Percentiles rank a stretch among this genome's conserved stretches.
phyloP scores from a whole-genome alignment of 1,140 invertebrate genomes.

The Papilio polyxenes region DNA sequence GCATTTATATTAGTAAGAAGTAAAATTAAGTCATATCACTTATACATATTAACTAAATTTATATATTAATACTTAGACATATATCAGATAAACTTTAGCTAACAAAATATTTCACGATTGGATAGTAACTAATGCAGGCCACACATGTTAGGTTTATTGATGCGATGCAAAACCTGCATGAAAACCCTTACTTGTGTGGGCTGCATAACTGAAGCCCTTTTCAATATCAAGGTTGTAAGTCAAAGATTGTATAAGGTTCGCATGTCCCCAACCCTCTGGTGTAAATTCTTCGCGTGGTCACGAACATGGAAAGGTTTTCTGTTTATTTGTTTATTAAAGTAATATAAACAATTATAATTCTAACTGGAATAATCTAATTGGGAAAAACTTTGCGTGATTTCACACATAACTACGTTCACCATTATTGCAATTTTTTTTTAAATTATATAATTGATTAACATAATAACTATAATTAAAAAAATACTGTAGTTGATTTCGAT shows the following conservation, averaged over 20 bases:
- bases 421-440: neutral
- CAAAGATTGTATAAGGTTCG: neutral
- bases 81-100: neutral
- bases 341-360: constrained; percentile 3
- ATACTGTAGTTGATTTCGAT: neutral
- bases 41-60: neutral
- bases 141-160: neutral
- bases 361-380: neutral
- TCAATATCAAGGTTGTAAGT: neutral
- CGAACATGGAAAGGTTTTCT: neutral
- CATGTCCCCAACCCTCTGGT: neutral
- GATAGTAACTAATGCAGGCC: neutral
- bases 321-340: neutral
- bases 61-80: neutral
- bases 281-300: neutral
- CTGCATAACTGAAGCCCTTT: neutral
- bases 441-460: neutral
- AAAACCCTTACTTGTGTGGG: neutral
- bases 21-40: too few species aligned
- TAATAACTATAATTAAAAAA: constrained; percentile 20
- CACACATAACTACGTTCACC: constrained; percentile 15
- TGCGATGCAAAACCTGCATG: neutral
- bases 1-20: too few species aligned
- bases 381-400: constrained; percentile 22
- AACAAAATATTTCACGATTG: neutral